These are phyloP conservation scores for Bruchidius siliquastri DNA, from an alignment of 2,888 invertebrate genomes.

Conservation along the genomic window DNA sequence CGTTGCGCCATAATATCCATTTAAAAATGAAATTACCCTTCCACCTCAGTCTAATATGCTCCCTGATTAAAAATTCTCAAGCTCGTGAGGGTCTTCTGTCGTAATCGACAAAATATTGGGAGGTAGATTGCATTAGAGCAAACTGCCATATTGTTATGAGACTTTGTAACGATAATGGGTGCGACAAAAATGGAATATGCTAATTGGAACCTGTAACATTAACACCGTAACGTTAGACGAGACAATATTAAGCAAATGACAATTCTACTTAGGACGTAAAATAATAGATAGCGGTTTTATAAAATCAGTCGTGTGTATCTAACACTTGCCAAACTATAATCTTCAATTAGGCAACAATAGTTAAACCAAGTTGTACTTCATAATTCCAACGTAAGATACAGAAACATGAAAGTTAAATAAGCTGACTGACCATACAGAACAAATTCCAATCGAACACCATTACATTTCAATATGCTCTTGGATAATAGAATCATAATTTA, in stretches of 20 bases:
- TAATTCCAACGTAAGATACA: no score
- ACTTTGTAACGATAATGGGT: constrained; percentile 7
- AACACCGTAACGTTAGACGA: neutral
- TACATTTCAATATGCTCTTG: no score
- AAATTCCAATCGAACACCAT: no score
- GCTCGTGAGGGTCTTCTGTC: neutral
- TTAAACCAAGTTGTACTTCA: no score
- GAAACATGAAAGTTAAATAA: no score
- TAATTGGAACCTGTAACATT: constrained; percentile 8
- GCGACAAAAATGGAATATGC: constrained; percentile 12
- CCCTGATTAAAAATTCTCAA: neutral
- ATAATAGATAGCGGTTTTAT: no score
- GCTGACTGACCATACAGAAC: no score
- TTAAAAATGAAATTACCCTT: neutral
- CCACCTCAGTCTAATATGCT: neutral
- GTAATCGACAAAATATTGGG: neutral
- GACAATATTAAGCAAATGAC: neutral
- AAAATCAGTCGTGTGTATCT: no score
- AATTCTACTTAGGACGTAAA: no score
- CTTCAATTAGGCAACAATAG: no score
- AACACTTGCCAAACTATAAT: no score
- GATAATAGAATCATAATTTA: no score
- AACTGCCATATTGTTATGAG: neutral
- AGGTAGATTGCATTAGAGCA: neutral
- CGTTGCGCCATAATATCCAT: neutral